Conservation (phyloP, 2,888 invertebrate genomes). For the Ecliptopera silaceata region DNA sequence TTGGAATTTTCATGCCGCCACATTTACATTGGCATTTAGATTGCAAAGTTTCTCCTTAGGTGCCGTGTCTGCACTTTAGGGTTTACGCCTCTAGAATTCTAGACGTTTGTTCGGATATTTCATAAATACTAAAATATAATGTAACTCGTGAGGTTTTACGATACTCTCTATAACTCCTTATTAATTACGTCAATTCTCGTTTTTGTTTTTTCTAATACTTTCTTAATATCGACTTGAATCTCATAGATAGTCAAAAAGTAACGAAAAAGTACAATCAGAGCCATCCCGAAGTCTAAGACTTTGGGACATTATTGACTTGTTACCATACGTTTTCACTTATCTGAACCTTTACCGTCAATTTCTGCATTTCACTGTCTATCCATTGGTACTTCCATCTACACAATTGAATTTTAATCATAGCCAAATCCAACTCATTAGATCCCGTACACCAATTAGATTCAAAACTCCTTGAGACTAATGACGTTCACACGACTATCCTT, state of each 20-base stretch:
- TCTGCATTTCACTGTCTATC: background rate
- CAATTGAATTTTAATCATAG: slow-evolving; percentile 12
- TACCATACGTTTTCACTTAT: too few relatives aligned
- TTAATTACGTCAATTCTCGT: too few relatives aligned
- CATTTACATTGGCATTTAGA: slow-evolving; percentile 6
- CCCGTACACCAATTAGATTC: slow-evolving; percentile 8
- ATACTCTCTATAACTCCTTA: too few relatives aligned
- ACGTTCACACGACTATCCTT: slow-evolving; percentile 17
- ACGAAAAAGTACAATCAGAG: too few relatives aligned
- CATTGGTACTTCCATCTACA: background rate
- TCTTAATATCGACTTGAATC: too few relatives aligned
- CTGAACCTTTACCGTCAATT: background rate
- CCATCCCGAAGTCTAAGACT: too few relatives aligned
- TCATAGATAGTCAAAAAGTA: too few relatives aligned
- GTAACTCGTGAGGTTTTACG: too few relatives aligned
- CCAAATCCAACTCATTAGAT: slow-evolving; percentile 16
- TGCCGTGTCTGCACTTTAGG: background rate
- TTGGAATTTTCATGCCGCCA: slow-evolving; percentile 15
- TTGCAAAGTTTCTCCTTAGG: background rate
- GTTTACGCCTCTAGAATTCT: background rate
- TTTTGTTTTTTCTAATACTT: too few relatives aligned
- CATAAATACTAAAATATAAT: too few relatives aligned
- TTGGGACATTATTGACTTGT: too few relatives aligned
- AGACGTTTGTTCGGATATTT: too few relatives aligned
- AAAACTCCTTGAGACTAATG: slow-evolving; percentile 19